Base-by-base conservation (phyloP, 1,140 invertebrate genomes). In the Nasonia giraulti region DNA sequence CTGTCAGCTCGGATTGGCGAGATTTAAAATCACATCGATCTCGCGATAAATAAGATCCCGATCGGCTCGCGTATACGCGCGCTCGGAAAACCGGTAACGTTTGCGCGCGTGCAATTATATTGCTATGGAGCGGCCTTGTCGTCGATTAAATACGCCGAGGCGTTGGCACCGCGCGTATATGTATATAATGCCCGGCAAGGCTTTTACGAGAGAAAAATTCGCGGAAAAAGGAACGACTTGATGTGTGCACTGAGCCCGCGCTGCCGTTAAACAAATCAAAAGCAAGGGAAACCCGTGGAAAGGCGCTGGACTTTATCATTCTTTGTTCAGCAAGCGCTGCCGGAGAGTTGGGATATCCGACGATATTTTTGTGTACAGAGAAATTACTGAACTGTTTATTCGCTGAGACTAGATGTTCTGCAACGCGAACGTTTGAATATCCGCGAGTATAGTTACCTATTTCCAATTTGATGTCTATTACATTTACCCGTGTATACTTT, bases 11-110 rank as follows among this genome's bases (percentile, higher is more conserved):
- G 37, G 6, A 10, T 73, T 71, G n/a, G 44, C 68, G 2, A 33
- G 23, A 47, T 55, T 73, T 47, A 81, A 81, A 74, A 74, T 81
- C 69, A 4, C 69, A 55, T 81, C 33, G 80, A 82, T 69, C 11
- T 68, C 33, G 81, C n/a, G 33, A 82, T 44, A 76, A 82, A 74
- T 76, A 44, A 31, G 81, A 78, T 78, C 66, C 47, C 37, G 73
- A 76, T 77, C 50, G 66, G 71, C 11, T 66, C 40, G 1, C 27
- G 33, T 40, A 37, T 31, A 14, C 33, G 20, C 20, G 11, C 17
- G 40, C 37, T 77, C n/a, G 33, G 62, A 55, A 83, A 83, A 83
- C 66, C 76, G 76, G 66, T 83, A 71, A 78, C 27, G 66, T 71
- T 69, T 8, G n/a, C 8, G 33, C 33, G 3, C 33, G 37, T n/a